These are phyloP conservation scores for Pterostichus madidus DNA, from an alignment of 2,888 invertebrate species.

Conservation along the genomic window DNA sequence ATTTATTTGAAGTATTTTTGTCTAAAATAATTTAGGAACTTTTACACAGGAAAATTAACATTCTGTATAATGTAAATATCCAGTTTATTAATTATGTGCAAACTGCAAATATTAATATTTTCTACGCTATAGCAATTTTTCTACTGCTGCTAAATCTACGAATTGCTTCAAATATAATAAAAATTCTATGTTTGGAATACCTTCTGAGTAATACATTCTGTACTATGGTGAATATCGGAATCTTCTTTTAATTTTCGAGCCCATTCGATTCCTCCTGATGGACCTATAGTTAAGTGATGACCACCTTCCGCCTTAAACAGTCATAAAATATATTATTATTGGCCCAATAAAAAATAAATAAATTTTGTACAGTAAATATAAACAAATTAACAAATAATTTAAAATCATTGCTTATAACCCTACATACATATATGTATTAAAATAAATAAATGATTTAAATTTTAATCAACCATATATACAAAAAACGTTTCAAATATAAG, in stretches of 20 bases:
- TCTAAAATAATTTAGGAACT: too few species aligned
- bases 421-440: too few species aligned
- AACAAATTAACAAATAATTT: too few species aligned
- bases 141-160: neutral
- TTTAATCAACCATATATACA: too few species aligned
- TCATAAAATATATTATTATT: constrained; percentile 69
- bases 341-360: neutral
- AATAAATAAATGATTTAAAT: too few species aligned
- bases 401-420: too few species aligned
- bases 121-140: constrained; percentile 24
- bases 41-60: too few species aligned
- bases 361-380: too few species aligned
- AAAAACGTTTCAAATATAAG: too few species aligned
- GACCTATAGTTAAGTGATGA: constrained; percentile 82
- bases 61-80: neutral
- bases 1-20: too few species aligned
- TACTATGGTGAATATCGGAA: constrained; percentile 85
- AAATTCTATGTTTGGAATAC: constrained; percentile 70
- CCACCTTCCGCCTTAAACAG: constrained; percentile 73
- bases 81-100: neutral
- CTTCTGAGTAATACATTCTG: constrained; percentile 88
- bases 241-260: constrained; percentile 81
- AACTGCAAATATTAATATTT: constrained; percentile 18
- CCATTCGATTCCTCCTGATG: constrained; percentile 84
- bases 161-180: neutral